Conservation (phyloP, 2,888 invertebrate species). For the Morpho deidamia region DNA sequence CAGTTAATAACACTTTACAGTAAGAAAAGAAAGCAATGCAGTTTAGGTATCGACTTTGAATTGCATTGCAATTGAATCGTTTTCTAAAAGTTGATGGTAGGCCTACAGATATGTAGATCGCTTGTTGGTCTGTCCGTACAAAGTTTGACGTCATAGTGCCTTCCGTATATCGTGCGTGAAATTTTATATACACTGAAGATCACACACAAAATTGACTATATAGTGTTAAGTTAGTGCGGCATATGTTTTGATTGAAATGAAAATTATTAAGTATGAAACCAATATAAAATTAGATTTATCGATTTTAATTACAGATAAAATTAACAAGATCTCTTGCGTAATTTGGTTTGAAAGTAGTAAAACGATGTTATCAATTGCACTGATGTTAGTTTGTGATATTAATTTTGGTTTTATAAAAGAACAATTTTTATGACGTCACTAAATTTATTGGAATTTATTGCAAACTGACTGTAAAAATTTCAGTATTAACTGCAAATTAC, state of each 20-base stretch:
- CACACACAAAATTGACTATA: conserved; percentile 24
- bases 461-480: conserved; percentile 29
- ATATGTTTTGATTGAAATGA: conserved; percentile 10
- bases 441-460: not conserved
- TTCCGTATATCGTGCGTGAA: not conserved
- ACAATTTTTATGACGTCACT: not conserved
- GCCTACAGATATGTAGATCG: no score
- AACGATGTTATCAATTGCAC: no score
- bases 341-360: no score
- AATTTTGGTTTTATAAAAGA: not conserved
- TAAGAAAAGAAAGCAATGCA: no score
- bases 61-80: no score
- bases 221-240: not conserved
- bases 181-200: conserved; percentile 27
- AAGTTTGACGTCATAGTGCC: no score
- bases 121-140: no score
- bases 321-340: not conserved
- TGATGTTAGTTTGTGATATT: no score
- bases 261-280: not conserved
- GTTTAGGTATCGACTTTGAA: no score
- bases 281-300: not conserved
- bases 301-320: not conserved
- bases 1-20: no score
- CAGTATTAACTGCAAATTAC: conserved; percentile 61
- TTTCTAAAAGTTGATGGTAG: no score